A percentile compares a stretch with the other conserved stretches of the same genome.
Conservation (phyloP, 37 sponge, comb jelly and placozoan genomes). For the Agelas oroides region DNA sequence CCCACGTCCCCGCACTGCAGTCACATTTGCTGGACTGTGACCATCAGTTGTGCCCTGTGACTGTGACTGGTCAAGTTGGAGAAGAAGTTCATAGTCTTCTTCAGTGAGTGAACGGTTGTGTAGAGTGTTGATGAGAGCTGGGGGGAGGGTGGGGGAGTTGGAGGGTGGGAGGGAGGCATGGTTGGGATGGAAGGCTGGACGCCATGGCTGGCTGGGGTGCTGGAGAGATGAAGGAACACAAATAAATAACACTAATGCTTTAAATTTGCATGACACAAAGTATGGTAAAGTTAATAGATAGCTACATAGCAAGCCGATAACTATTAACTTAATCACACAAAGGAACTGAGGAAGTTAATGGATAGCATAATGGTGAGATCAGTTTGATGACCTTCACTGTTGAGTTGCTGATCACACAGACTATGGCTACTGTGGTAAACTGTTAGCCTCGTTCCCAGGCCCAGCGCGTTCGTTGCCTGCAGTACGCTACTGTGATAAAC, state of each 20-base stretch:
- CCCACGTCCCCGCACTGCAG: neutral
- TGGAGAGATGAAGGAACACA: slow-evolving; percentile 2
- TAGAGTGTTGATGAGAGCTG: slow-evolving; percentile 60
- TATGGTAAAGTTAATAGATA: too few species aligned
- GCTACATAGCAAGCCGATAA: too few species aligned
- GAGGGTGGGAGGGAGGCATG: slow-evolving; percentile 6
- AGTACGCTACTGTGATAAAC: too few species aligned
- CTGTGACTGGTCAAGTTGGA: slow-evolving; percentile 73
- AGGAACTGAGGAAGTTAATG: neutral
- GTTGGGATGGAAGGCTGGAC: slow-evolving; percentile 21
- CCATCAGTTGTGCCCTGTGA: too few species aligned
- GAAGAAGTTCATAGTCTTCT: slow-evolving; percentile 87
- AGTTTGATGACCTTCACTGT: neutral
- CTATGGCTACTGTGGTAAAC: too few species aligned
- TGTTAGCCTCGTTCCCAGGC: too few species aligned
- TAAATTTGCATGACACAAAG: neutral
- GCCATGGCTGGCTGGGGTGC: slow-evolving; percentile 60
- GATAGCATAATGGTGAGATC: neutral
- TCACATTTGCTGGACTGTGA: too few species aligned
- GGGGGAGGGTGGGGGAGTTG: slow-evolving; percentile 52
- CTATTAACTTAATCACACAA: too few species aligned
- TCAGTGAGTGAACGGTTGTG: slow-evolving; percentile 82
- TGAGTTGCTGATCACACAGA: too few species aligned
- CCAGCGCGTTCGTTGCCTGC: too few species aligned
- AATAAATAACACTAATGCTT: neutral